Evolutionary conservation across 2,888 invertebrate species (phyloP).

Genomic region (Vannuccia rotundouncinata): DNA sequence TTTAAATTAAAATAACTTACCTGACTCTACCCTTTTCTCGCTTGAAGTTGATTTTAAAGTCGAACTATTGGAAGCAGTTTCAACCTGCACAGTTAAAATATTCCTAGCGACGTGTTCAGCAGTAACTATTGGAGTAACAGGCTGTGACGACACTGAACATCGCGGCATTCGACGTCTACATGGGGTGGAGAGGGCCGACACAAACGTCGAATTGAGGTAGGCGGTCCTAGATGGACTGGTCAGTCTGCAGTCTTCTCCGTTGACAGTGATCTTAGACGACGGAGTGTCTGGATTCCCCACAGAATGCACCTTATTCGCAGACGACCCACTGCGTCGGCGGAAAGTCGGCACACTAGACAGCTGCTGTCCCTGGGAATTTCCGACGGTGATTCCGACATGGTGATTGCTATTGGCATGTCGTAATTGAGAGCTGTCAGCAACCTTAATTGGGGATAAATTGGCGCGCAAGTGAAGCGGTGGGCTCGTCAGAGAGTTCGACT

Average conservation of each 20-base stretch:
- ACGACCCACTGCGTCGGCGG: background rate
- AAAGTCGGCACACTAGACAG: background rate
- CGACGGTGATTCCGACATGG: background rate
- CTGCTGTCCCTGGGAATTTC: background rate
- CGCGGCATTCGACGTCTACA: background rate
- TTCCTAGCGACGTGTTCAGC: background rate
- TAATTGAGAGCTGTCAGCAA: background rate
- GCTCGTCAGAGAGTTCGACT: slow-evolving; percentile 1
- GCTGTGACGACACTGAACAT: background rate
- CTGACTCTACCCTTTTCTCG: background rate
- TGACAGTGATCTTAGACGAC: background rate
- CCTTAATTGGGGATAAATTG: background rate
- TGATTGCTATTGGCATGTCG: background rate
- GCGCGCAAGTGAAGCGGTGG: background rate
- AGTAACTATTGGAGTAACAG: background rate
- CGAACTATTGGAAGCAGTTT: background rate
- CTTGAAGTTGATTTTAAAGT: background rate
- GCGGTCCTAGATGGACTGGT: background rate
- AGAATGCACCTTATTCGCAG: too few relatives aligned
- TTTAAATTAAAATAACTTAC: background rate
- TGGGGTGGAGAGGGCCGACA: background rate
- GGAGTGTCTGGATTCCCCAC: too few relatives aligned
- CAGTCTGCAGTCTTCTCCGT: background rate
- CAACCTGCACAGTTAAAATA: background rate
- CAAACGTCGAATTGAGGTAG: background rate